phyloP scores from a whole-genome alignment of 2,797 vertebrate genomes.

The Kryptolebias ocellatus region DNA sequence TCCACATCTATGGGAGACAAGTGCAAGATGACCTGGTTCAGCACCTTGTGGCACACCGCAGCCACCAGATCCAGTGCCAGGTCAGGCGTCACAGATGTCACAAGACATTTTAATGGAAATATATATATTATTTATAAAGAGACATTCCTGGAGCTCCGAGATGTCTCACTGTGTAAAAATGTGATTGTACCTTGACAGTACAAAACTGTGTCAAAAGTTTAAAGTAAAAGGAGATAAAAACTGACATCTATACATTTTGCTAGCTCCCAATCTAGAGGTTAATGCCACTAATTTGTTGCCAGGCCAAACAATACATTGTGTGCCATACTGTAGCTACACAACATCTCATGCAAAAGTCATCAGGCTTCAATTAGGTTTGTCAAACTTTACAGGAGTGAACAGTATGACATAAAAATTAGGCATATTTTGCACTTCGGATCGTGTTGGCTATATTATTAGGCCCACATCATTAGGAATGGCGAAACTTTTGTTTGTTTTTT shows the following conservation, averaged over 20 bases:
- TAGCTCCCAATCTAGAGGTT: slow-evolving; percentile 24
- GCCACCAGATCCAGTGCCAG: slow-evolving; percentile 49
- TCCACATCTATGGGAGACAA: slow-evolving; percentile 40
- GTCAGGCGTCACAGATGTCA: slow-evolving; percentile 80
- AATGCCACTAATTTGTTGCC: slow-evolving; percentile 31
- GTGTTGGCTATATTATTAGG: slow-evolving; percentile 18
- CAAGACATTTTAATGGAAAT: slow-evolving; percentile 81
- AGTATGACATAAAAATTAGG: slow-evolving; percentile 3
- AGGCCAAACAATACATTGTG: slow-evolving; percentile 19
- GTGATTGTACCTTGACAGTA: slow-evolving; percentile 29
- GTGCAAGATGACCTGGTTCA: slow-evolving; percentile 51
- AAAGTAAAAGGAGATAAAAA: slow-evolving; percentile 16
- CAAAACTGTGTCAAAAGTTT: slow-evolving; percentile 37
- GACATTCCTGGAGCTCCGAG: slow-evolving; percentile 43
- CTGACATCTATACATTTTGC: slow-evolving; percentile 40
- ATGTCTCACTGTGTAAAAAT: slow-evolving; percentile 34
- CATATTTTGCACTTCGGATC: slow-evolving; percentile 12
- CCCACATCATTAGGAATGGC: slow-evolving; percentile 14
- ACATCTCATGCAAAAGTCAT: slow-evolving; percentile 21
- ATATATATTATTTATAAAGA: slow-evolving; percentile 77
- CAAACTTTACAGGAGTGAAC: slow-evolving; percentile 7
- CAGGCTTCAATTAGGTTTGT: background rate
- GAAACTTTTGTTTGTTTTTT: slow-evolving; percentile 28
- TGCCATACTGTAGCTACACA: slow-evolving; percentile 3
- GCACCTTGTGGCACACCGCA: slow-evolving; percentile 68